Conservation (phyloP, 2,113 vertebrate species). For the Sterna hirundo region DNA sequence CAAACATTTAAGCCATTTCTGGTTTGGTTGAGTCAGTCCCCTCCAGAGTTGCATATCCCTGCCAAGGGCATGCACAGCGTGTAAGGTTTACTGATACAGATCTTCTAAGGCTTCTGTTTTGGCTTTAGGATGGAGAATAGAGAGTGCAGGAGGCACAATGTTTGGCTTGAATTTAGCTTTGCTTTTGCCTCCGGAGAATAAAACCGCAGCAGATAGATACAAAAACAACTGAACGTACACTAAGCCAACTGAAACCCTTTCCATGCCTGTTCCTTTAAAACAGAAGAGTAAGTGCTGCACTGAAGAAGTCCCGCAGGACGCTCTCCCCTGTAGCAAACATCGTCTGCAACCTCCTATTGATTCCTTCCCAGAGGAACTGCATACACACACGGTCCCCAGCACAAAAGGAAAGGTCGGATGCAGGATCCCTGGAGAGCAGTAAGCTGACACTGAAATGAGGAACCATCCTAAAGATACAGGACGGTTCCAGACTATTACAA, state of each 20-base stretch:
- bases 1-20: neutral
- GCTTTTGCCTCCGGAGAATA: slow-evolving; percentile 17
- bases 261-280: neutral
- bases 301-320: slow-evolving; percentile 6
- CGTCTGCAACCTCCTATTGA: neutral
- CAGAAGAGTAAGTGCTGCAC: neutral
- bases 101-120: slow-evolving; percentile 1
- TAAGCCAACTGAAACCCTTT: neutral
- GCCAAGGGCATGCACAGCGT: neutral
- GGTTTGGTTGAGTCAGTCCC: neutral
- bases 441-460: neutral
- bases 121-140: neutral
- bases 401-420: neutral
- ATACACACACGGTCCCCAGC: neutral
- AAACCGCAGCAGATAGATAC: neutral
- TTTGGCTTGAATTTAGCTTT: neutral
- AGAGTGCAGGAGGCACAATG: neutral
- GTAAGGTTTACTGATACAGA: neutral
- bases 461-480: neutral
- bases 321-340: neutral
- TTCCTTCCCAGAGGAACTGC: neutral
- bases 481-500: neutral
- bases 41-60: neutral
- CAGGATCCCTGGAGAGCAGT: neutral
- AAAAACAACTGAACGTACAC: neutral